Evolutionary conservation across 2,888 invertebrate genomes (phyloP).

Genomic region (Lamellibrachia satsuma): DNA sequence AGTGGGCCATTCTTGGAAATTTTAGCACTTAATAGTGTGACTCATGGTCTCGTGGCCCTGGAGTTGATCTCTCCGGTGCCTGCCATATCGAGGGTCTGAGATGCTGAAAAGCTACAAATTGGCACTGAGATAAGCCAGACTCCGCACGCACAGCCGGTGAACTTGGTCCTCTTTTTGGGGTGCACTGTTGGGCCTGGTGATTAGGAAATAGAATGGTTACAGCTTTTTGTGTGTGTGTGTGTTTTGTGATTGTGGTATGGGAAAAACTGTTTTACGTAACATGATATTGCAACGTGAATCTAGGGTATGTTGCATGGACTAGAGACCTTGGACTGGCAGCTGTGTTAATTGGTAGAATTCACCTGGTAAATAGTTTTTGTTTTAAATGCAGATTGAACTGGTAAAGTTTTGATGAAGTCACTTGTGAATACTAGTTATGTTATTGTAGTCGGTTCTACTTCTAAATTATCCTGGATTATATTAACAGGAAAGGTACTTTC

Average conservation of each 20-base stretch:
- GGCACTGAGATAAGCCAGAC: conserved; percentile 7
- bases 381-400: background rate
- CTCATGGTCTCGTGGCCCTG: background rate
- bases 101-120: background rate
- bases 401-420: background rate
- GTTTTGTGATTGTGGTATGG: background rate
- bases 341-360: background rate
- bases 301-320: background rate
- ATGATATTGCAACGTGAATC: background rate
- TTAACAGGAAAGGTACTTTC: background rate
- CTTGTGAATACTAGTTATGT: background rate
- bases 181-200: background rate
- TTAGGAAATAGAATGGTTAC: background rate
- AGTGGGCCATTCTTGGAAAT: conserved; percentile 3
- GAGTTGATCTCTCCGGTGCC: background rate
- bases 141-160: background rate
- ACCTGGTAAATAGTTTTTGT: background rate
- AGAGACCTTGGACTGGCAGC: background rate
- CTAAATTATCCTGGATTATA: background rate
- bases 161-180: background rate
- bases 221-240: background rate
- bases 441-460: background rate
- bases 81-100: background rate
- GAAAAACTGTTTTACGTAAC: background rate
- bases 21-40: background rate